Evolutionary conservation across 2,888 invertebrate species (phyloP).

Genomic region (Pseudococcus longispinus): DNA sequence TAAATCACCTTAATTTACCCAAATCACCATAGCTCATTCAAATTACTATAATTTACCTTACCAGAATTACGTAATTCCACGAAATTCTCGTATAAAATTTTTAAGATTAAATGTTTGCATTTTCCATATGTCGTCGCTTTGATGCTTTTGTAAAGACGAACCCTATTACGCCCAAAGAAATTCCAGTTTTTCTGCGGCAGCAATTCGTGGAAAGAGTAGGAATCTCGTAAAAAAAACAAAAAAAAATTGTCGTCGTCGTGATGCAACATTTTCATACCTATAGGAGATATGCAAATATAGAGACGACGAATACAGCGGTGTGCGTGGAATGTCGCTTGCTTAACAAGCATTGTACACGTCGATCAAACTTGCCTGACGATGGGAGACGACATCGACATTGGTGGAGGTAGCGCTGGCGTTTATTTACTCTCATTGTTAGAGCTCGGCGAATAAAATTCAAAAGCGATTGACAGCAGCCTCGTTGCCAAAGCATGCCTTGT

Average conservation of each 20-base stretch:
- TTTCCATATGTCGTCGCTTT: no score
- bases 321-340: neutral
- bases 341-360: neutral
- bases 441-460: neutral
- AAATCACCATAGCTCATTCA: no score
- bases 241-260: neutral
- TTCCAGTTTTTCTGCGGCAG: neutral
- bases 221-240: neutral
- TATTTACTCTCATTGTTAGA: neutral
- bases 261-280: neutral
- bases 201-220: neutral
- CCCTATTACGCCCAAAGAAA: neutral
- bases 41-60: no score
- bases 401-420: neutral
- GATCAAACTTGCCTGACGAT: neutral
- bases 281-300: neutral
- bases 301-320: neutral
- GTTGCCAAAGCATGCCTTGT: neutral
- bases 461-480: constrained; percentile 4
- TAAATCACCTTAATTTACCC: no score
- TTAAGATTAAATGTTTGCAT: no score
- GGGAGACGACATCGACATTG: neutral
- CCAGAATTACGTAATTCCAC: no score
- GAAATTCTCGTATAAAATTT: no score
- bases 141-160: no score